Conservation (phyloP, 1,140 invertebrate species). For the Wiebesia pumilae region DNA sequence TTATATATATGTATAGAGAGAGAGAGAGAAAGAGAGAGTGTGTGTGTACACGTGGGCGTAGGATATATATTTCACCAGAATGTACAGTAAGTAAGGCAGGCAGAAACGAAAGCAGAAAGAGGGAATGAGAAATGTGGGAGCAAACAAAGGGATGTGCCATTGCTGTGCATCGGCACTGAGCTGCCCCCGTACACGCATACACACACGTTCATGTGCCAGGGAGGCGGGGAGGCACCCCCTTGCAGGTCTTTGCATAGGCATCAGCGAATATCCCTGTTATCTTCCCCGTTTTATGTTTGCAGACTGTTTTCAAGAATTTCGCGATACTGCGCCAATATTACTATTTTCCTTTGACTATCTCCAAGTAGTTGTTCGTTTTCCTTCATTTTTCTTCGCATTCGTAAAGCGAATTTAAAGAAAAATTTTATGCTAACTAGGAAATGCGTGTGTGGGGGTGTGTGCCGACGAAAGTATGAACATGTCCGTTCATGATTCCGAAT, state of each 20-base stretch:
- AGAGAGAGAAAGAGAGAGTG: too few species aligned
- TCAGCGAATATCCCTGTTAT: not conserved
- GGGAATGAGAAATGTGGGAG: constrained; percentile 39
- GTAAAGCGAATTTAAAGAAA: not conserved
- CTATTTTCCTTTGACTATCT: not conserved
- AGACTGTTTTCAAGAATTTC: not conserved
- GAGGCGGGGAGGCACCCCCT: not conserved
- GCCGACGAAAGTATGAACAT: not conserved
- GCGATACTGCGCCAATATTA: not conserved
- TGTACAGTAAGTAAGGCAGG: not conserved
- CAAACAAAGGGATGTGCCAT: constrained; percentile 47
- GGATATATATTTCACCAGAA: not conserved
- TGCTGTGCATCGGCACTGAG: not conserved
- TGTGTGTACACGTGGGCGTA: not conserved
- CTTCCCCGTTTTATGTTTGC: not conserved
- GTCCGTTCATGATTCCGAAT: not conserved
- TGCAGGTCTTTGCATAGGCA: constrained; percentile 43
- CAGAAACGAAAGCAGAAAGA: not conserved
- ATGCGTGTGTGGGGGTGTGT: not conserved
- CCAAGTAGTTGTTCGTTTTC: not conserved
- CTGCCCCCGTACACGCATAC: not conserved
- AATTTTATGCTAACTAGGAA: not conserved
- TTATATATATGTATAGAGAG: not conserved
- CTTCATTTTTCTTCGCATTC: not conserved
- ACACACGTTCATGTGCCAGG: not conserved